Conservation (phyloP, 2,113 vertebrate genomes). For the Turnix velox region DNA sequence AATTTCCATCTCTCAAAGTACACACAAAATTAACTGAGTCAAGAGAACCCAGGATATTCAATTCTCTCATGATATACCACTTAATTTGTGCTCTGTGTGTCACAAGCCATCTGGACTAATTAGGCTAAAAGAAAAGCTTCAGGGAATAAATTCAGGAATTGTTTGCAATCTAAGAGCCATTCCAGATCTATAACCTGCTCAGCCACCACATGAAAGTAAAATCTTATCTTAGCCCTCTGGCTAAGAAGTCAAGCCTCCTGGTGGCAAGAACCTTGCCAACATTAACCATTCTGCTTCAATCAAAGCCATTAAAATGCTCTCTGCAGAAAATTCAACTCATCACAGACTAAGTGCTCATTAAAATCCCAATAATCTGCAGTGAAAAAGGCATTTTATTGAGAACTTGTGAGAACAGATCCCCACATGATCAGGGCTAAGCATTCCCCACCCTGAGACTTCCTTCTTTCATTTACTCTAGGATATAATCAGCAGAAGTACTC, state of each 20-base stretch:
- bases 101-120: slow-evolving; percentile 11
- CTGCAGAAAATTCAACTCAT: neutral
- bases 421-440: neutral
- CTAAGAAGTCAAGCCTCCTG: neutral
- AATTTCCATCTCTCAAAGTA: neutral
- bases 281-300: neutral
- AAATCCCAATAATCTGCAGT: neutral
- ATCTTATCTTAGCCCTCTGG: neutral
- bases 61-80: neutral
- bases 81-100: neutral
- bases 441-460: neutral
- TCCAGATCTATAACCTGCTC: neutral
- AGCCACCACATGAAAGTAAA: neutral
- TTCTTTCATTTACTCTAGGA: neutral
- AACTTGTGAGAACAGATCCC: neutral
- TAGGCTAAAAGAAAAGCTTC: neutral
- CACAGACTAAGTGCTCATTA: neutral
- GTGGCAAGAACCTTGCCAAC: neutral
- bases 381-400: neutral
- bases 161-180: neutral
- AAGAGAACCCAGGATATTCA: neutral
- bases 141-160: neutral
- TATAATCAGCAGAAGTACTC: neutral
- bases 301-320: slow-evolving; percentile 17
- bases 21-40: neutral